Conservation (phyloP, 2,797 vertebrate genomes). For the Karalla daura region DNA sequence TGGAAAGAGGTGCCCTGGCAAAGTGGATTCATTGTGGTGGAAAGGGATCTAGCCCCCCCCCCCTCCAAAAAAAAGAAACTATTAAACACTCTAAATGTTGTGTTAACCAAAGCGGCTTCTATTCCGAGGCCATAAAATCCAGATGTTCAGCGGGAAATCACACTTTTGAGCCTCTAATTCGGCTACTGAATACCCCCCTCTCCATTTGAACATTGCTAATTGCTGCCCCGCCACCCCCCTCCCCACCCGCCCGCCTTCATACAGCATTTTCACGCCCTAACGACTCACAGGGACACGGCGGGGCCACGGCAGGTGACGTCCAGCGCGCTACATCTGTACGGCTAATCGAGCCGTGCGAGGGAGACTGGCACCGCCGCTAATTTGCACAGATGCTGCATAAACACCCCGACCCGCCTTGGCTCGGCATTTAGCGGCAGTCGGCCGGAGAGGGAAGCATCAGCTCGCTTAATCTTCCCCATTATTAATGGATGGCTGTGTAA, state of each 20-base stretch:
- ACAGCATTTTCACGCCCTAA: constrained; percentile 13
- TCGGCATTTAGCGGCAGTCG: constrained; percentile 51
- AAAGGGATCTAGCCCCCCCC: constrained; percentile 29
- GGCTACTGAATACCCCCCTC: too few species aligned
- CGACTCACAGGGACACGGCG: not conserved
- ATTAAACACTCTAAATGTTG: too few species aligned
- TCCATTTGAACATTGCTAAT: constrained; percentile 16
- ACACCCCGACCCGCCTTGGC: constrained; percentile 45
- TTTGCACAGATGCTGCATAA: constrained; percentile 63
- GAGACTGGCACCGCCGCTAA: constrained; percentile 48
- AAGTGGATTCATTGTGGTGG: constrained; percentile 15
- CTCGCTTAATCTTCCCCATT: constrained; percentile 53
- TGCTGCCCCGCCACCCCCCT: too few species aligned
- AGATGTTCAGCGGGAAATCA: constrained; percentile 1
- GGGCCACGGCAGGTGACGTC: constrained; percentile 7
- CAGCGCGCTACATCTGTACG: constrained; percentile 14
- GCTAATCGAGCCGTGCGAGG: constrained; percentile 34
- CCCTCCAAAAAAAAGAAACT: too few species aligned
- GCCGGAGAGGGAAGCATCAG: constrained; percentile 37
- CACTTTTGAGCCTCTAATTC: too few species aligned
- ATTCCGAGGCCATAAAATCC: constrained; percentile 10
- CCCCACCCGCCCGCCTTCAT: too few species aligned
- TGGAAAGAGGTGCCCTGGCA: not conserved
- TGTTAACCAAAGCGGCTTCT: too few species aligned
- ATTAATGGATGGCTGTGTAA: constrained; percentile 48